phyloP scores from a whole-genome alignment of 2,888 invertebrate species.

The Epinotia ramella region DNA sequence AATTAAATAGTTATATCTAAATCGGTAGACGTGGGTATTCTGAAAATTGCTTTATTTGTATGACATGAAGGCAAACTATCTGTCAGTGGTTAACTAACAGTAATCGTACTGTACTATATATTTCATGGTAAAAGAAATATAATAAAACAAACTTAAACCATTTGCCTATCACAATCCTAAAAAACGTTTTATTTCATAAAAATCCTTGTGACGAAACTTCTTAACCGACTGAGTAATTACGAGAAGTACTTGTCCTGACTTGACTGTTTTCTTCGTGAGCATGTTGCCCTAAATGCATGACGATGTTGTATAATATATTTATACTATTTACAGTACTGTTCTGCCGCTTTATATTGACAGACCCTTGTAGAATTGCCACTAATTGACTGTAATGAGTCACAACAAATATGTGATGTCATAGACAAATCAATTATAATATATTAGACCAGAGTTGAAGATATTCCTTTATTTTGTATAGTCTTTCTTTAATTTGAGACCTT shows the following conservation, averaged over 20 bases:
- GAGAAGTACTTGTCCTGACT: background rate
- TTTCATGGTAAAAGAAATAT: background rate
- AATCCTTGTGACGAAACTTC: too few species aligned
- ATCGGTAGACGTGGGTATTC: too few species aligned
- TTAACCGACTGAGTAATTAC: background rate
- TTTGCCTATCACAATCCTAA: background rate
- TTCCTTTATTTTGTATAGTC: background rate
- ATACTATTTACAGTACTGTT: background rate
- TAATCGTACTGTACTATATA: too few species aligned
- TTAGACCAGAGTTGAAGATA: background rate
- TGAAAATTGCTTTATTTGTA: too few species aligned
- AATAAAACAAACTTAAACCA: background rate
- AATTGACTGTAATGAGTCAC: background rate
- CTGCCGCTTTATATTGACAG: constrained; percentile 33
- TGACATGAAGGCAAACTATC: too few species aligned
- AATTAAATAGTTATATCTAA: too few species aligned
- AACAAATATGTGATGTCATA: too few species aligned
- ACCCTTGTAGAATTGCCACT: background rate
- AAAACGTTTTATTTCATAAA: background rate
- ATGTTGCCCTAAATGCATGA: constrained; percentile 33
- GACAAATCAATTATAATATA: too few species aligned
- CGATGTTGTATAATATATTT: background rate
- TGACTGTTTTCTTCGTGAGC: background rate
- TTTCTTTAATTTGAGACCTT: background rate
- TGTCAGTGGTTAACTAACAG: too few species aligned